These are phyloP conservation scores for Chaunax sp. DNA, from an alignment of 2,797 vertebrate species.

Conservation along the genomic window DNA sequence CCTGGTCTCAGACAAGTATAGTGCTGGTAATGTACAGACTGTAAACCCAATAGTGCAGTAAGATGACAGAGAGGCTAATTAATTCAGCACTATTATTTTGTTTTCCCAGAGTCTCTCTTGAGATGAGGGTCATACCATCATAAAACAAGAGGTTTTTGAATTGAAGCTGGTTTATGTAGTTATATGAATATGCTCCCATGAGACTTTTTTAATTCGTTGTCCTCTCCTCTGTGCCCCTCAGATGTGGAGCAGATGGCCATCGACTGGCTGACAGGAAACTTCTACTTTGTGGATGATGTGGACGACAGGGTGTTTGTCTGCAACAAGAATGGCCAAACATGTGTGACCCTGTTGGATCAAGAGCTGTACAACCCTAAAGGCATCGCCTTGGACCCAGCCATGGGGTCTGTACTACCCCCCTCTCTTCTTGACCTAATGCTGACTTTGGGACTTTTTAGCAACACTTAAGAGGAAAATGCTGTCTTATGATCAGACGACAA, in stretches of 20 bases:
- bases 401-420: conserved; percentile 87
- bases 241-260: conserved; percentile 99
- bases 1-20: conserved; percentile 31
- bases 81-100: conserved; percentile 19
- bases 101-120: conserved; percentile 16
- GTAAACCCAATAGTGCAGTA: conserved; percentile 8
- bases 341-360: conserved; percentile 94
- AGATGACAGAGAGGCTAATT: conserved; percentile 32
- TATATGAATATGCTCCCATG: conserved; percentile 7
- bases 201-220: conserved; percentile 2
- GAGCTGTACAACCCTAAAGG: conserved; percentile 97
- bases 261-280: conserved; percentile 98
- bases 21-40: conserved; percentile 28
- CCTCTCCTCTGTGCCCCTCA: conserved; percentile 59
- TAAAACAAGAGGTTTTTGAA: conserved; percentile 32
- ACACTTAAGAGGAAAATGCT: conserved; percentile 31
- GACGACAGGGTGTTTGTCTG: conserved; percentile 97
- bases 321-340: conserved; percentile 93
- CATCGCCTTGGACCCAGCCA: conserved; percentile 94
- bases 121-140: conserved; percentile 18
- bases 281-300: conserved; percentile 98
- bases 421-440: conserved; percentile 31
- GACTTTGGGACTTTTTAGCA: conserved; percentile 33
- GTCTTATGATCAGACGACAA: conserved; percentile 56
- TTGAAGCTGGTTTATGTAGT: conserved; percentile 20